A percentile compares a stretch with the other conserved stretches of the same genome.
phyloP scores from a whole-genome alignment of 92 coral and sea anemone genomes.

The Epizoanthus stellaris region DNA sequence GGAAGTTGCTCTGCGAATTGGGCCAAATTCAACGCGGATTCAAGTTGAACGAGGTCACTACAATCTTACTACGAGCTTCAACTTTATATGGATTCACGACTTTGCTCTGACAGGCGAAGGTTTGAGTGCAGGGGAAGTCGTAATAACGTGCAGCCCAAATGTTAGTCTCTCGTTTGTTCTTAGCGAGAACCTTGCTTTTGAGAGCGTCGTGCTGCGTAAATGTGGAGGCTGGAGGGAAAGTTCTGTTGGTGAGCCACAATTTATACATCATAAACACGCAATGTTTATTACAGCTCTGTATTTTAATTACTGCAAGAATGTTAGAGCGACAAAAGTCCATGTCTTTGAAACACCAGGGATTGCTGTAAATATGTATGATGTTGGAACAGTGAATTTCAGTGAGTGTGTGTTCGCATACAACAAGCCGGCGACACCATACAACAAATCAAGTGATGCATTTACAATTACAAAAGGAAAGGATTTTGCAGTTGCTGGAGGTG shows the following conservation, averaged over 20 bases:
- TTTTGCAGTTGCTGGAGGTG: slow-evolving; percentile 65
- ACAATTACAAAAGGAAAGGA: background rate
- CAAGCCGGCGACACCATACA: background rate
- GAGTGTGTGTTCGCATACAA: slow-evolving; percentile 57
- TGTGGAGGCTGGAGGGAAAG: slow-evolving; percentile 60
- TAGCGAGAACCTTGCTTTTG: slow-evolving; percentile 47
- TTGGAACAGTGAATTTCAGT: slow-evolving; percentile 54
- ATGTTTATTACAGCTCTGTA: slow-evolving; percentile 71
- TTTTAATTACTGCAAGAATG: slow-evolving; percentile 79
- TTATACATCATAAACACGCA: slow-evolving; percentile 51
- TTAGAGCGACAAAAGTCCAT: slow-evolving; percentile 48
- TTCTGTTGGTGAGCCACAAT: slow-evolving; percentile 32
- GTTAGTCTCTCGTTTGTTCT: slow-evolving; percentile 54
- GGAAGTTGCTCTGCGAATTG: slow-evolving; percentile 2
- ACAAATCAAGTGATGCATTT: background rate
- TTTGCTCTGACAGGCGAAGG: slow-evolving; percentile 65
- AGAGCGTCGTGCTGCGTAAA: slow-evolving; percentile 26
- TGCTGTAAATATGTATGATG: slow-evolving; percentile 53
- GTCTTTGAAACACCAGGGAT: slow-evolving; percentile 61
- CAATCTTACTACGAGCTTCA: slow-evolving; percentile 43
- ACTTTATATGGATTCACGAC: slow-evolving; percentile 43
- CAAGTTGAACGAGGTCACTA: slow-evolving; percentile 56
- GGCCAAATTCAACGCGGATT: slow-evolving; percentile 67
- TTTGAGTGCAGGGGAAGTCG: slow-evolving; percentile 41
- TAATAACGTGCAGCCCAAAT: slow-evolving; percentile 46